Evolutionary conservation across 1,140 invertebrate species (phyloP).

Genomic region (Pissodes strobi): DNA sequence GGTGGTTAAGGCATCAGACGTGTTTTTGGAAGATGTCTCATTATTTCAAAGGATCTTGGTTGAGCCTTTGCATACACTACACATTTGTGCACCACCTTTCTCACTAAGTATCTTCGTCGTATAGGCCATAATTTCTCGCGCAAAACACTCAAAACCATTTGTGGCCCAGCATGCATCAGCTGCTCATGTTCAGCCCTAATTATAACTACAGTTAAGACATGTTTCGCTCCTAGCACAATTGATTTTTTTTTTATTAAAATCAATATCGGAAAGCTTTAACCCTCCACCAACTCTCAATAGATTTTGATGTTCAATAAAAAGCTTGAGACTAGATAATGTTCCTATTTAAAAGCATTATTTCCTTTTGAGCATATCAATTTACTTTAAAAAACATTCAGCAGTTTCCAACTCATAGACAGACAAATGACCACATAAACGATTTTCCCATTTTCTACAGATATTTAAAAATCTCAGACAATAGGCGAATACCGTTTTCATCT

Average conservation of each 20-base stretch:
- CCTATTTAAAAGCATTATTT: background rate
- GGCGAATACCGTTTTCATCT: no score
- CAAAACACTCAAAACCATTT: background rate
- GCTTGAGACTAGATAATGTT: background rate
- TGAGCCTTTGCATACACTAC: background rate
- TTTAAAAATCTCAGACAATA: no score
- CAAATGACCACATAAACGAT: no score
- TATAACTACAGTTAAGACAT: background rate
- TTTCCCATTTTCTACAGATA: no score
- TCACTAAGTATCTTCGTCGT: background rate
- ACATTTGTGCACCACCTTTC: background rate
- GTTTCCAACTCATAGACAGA: no score
- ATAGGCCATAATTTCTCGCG: background rate
- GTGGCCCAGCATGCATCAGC: background rate
- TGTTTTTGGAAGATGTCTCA: background rate
- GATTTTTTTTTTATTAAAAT: background rate
- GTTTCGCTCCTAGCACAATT: background rate
- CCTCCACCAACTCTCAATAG: background rate
- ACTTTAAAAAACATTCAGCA: background rate
- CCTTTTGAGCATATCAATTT: background rate
- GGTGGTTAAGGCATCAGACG: background rate
- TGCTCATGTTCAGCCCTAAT: background rate
- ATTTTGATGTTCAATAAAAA: background rate
- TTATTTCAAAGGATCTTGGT: background rate
- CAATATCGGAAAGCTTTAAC: background rate